Base-by-base conservation (phyloP, 2,888 invertebrate species). In the Cryptus viduatorius region DNA sequence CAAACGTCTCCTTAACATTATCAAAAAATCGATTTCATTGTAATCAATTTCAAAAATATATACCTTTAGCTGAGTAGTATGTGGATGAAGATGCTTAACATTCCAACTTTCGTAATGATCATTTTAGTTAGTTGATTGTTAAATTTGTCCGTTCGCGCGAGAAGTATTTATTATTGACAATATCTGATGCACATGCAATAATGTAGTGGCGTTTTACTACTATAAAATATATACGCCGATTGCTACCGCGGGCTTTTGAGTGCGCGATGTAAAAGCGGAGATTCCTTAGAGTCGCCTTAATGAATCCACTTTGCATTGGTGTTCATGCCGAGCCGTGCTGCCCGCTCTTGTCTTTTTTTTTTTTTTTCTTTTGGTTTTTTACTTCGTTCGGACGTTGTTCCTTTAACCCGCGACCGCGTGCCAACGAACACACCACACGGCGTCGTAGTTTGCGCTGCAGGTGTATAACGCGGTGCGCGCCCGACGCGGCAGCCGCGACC, bases 231-330 rank as follows among this genome's bases (percentile, higher is more conserved):
- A 82, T 76, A 44, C 65, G 61, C 29, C 31, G 59, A 83, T 86
- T 85, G 91, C 91, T 91, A 91, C 92, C 90, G 89, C 56, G 56
- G 64, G 75, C 68, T 14, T 44, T 69, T 31, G 72, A 77, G 83
- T 72, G 29, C 64, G 81, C 83, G 88, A 90, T 90, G 91, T 90
- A 89, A 91, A 92, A 90, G 88, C 89, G 86, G 73, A 89, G 89
- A 92, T 91, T 92, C 90, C 91, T 87, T 86, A 88, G 87, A 89
- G 82, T 88, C 87, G 84, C 86, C 87, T 90, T 92, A 92, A 92
- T 92, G 92, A 92, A 91, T 92, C 92, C 92, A 92, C 92, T 92
- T 92, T 92, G 90, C 90, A 87, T 88, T 86, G 76, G 80, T 79
- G 68, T 78, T 79, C 73, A 68, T 50, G 73, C 73, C 68, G 46